phyloP scores from a whole-genome alignment of 2,888 invertebrate genomes.

The Pherbina coryleti region DNA sequence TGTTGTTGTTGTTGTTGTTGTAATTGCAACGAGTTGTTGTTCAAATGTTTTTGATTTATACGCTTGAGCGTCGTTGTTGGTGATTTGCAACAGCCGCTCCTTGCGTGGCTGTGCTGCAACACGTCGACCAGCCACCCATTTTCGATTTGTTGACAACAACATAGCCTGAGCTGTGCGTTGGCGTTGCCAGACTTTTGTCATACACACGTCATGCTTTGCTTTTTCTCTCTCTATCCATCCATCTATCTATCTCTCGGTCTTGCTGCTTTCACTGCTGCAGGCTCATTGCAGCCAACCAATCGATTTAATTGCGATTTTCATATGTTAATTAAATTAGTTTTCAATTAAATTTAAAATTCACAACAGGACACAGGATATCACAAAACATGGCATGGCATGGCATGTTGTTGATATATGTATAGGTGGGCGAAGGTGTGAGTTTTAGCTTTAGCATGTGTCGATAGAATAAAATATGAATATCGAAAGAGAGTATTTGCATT shows the following conservation, averaged over 20 bases:
- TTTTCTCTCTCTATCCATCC: too few relatives aligned
- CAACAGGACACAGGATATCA: not conserved
- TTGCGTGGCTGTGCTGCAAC: not conserved
- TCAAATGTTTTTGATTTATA: constrained; percentile 47
- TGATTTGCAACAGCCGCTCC: constrained; percentile 44
- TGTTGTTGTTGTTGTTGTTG: constrained; percentile 4
- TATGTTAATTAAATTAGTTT: constrained; percentile 33
- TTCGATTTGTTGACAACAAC: too few relatives aligned
- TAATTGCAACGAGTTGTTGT: constrained; percentile 21
- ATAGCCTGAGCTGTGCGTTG: too few relatives aligned
- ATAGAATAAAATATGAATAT: too few relatives aligned
- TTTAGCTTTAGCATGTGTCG: not conserved
- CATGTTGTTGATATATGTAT: not conserved
- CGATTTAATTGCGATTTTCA: constrained; percentile 35
- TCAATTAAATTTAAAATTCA: constrained; percentile 13
- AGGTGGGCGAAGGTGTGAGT: not conserved
- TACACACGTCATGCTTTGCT: too few relatives aligned
- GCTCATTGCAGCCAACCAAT: not conserved
- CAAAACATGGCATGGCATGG: not conserved
- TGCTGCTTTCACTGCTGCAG: not conserved
- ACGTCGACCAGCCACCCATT: not conserved
- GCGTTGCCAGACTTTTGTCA: too few relatives aligned
- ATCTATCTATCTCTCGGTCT: not conserved
- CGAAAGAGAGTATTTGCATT: too few relatives aligned
- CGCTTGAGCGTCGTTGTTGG: constrained; percentile 43